Evolutionary conservation across 2,888 invertebrate genomes (phyloP).

Genomic region (Aphodius sticticus): DNA sequence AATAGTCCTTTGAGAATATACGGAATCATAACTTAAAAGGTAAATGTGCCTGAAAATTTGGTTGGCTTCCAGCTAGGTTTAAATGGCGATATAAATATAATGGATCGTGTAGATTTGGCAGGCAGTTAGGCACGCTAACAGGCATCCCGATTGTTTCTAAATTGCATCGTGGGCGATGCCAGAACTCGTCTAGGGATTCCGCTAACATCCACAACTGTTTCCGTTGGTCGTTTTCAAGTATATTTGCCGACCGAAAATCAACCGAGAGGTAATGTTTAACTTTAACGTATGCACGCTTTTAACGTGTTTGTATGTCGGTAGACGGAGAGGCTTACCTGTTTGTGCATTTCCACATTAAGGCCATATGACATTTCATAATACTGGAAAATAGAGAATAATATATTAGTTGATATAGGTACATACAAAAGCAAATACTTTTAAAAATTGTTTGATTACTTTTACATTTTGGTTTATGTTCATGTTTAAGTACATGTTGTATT

Average conservation of each 20-base stretch:
- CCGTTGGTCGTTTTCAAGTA: not conserved
- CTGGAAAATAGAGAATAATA: conserved; percentile 74
- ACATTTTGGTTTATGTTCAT: not conserved
- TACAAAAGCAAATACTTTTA: no score
- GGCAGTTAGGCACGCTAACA: not conserved
- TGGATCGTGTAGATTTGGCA: not conserved
- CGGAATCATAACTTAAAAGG: not conserved
- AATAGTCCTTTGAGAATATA: not conserved
- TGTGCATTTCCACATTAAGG: conserved; percentile 97
- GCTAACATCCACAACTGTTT: not conserved
- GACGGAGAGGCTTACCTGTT: conserved; percentile 76
- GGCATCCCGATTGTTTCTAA: not conserved
- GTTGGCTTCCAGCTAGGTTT: not conserved
- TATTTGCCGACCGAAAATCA: not conserved
- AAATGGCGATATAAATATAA: not conserved
- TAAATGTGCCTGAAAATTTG: conserved; percentile 4
- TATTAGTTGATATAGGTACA: conserved; percentile 16
- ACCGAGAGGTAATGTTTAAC: not conserved
- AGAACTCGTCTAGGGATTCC: not conserved
- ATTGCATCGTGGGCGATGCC: not conserved
- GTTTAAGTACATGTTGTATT: not conserved
- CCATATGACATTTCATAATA: conserved; percentile 99
- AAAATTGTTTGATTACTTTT: no score
- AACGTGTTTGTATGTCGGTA: not conserved
- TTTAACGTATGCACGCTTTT: not conserved